Evolutionary conservation across 2,113 vertebrate genomes (phyloP), one percentile per base, ranked within the genome.

Genomic region (Centropus unirufus): DNA sequence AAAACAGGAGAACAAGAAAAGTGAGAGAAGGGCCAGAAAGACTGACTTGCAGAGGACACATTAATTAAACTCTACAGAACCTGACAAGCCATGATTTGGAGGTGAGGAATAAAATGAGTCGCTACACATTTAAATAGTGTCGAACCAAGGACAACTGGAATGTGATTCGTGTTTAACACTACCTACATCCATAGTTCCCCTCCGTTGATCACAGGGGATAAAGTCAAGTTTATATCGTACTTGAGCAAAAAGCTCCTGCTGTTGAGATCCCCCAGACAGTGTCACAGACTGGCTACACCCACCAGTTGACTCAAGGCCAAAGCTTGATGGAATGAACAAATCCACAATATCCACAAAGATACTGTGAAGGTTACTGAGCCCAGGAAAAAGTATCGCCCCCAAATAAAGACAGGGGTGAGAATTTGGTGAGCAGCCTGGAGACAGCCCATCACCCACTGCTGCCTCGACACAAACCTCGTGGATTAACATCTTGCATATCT

Each of bases 1-100:
- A 70, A 94, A 91, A 73, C 66, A 91, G 59, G 93, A 42, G 68
- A 83, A 52, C 67, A 89, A 39, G 79, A 70, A 29, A 78, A 88
- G 93, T 36, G 87, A 92, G 89, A 94, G 84, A 94, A 86, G 26
- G 67, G 58, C 46, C 80, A 83, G 89, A 59, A 95, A 42, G 72
- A 42, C 44, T 90, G 74, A 88, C 73, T 88, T 79, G 88, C 47
- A 67, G 57, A 75, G 49, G 49, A 59, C 55, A 80, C 47, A 69
- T 78, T 91, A 94, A 94, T 93, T 86, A 89, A 77, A 88, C 61
- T 77, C 64, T 23, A 69, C n/a, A 61, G n/a, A 82, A 75, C 86
- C 75, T 75, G 52, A 55, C 79, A 79, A 90, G 82, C 57, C 14
- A 12, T 54, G 64, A 91, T 91, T 90, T 72, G 55, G 69, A 90